phyloP scores from a whole-genome alignment of 2,888 invertebrate species.

The Flexamia atlantica region DNA sequence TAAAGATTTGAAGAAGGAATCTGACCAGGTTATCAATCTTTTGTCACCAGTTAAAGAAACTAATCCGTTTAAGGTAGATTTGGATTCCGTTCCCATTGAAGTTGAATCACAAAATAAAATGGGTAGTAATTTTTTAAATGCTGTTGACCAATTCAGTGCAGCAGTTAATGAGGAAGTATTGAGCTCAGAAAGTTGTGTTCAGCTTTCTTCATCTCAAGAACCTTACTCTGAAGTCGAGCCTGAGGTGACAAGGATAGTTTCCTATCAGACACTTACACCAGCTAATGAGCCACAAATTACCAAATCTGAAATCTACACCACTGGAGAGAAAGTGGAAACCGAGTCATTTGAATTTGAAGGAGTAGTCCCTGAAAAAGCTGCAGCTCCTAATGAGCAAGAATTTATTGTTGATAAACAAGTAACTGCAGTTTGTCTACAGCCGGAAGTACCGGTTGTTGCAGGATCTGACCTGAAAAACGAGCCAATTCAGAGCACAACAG shows the following conservation, averaged over 20 bases:
- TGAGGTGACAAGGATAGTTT: slow-evolving; percentile 8
- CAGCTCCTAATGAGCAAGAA: slow-evolving; percentile 10
- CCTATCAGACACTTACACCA: slow-evolving; percentile 36
- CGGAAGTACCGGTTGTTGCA: neutral
- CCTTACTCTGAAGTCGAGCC: neutral
- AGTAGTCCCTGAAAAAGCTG: neutral
- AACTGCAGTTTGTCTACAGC: neutral
- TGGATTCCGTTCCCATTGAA: neutral
- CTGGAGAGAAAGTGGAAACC: slow-evolving; percentile 31
- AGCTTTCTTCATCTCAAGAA: slow-evolving; percentile 12
- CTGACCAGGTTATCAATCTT: neutral
- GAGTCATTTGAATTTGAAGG: neutral
- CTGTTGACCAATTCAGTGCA: slow-evolving; percentile 32
- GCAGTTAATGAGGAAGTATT: slow-evolving; percentile 9
- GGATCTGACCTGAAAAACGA: slow-evolving; percentile 18
- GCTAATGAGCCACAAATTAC: slow-evolving; percentile 24
- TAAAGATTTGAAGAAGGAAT: neutral
- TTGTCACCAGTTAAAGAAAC: neutral
- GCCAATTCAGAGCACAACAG: slow-evolving; percentile 31
- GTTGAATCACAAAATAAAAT: neutral
- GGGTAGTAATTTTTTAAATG: neutral
- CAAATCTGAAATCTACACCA: slow-evolving; percentile 33
- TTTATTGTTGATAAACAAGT: neutral
- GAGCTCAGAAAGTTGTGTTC: neutral
- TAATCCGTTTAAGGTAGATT: slow-evolving; percentile 20